A percentile compares a stretch with the other conserved stretches of the same genome.
Evolutionary conservation across 2,113 vertebrate genomes (phyloP).

Genomic region (Hyla sarda): DNA sequence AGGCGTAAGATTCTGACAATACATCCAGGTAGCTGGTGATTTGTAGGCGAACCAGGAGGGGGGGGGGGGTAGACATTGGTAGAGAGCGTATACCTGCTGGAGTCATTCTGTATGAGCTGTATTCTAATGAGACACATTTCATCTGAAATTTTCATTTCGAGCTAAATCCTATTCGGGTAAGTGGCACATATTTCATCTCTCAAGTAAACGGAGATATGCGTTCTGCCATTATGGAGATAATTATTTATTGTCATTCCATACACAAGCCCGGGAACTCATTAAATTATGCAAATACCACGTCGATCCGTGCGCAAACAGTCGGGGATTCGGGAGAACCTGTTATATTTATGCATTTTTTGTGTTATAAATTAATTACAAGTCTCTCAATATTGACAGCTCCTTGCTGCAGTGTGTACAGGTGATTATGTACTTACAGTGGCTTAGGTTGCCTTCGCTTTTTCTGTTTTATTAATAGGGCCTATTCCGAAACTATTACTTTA

Average conservation of each 20-base stretch:
- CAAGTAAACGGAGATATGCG: constrained; percentile 22
- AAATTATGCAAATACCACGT: constrained; percentile 37
- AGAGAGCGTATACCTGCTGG: not conserved
- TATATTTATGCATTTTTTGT: constrained; percentile 14
- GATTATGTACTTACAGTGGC: not conserved
- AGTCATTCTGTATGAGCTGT: not conserved
- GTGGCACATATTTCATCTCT: not conserved
- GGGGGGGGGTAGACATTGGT: not conserved
- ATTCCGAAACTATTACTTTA: not conserved
- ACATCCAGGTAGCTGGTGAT: not conserved
- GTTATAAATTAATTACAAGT: constrained; percentile 12
- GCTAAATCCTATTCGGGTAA: not conserved
- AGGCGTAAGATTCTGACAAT: not conserved
- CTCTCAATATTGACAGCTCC: not conserved
- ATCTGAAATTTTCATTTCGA: not conserved
- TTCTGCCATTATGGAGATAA: constrained; percentile 15
- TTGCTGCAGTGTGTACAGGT: not conserved
- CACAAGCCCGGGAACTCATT: constrained; percentile 22
- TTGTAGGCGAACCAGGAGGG: not conserved
- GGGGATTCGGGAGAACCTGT: constrained; percentile 15
- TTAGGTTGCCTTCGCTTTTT: not conserved
- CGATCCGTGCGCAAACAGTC: constrained; percentile 26
- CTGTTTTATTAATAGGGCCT: not conserved
- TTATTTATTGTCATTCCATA: constrained; percentile 43
- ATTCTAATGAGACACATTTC: not conserved